These are phyloP conservation scores for Acanthosepion lycidas DNA, from an alignment of 2,888 invertebrate species.

Conservation along the genomic window DNA sequence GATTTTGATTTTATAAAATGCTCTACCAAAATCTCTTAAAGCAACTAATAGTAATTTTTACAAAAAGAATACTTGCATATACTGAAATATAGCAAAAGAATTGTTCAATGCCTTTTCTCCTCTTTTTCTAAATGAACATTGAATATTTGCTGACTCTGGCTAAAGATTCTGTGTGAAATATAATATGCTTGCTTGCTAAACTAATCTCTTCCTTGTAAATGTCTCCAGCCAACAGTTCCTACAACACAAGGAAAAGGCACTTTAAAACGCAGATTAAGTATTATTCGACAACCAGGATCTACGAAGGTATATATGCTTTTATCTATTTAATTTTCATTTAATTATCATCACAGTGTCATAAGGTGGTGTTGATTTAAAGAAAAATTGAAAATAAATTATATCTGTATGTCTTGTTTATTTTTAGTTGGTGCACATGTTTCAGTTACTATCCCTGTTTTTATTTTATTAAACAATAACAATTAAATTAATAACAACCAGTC, in stretches of 20 bases:
- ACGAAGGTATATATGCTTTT: constrained; percentile 39
- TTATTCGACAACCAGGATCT: constrained; percentile 38
- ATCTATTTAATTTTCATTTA: neutral
- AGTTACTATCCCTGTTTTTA: too few relatives aligned
- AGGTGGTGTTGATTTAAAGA: too few relatives aligned
- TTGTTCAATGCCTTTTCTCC: neutral
- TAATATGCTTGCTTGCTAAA: constrained; percentile 14
- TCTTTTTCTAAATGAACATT: neutral
- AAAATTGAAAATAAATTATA: too few relatives aligned
- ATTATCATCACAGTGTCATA: neutral
- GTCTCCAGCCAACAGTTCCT: neutral
- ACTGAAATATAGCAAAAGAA: neutral
- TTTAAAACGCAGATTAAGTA: constrained; percentile 44
- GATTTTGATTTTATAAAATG: too few relatives aligned
- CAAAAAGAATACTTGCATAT: too few relatives aligned
- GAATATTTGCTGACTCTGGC: neutral
- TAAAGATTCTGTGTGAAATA: neutral
- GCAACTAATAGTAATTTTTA: too few relatives aligned
- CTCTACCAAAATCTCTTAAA: too few relatives aligned
- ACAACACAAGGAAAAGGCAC: neutral
- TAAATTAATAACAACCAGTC: too few relatives aligned
- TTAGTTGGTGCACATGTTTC: too few relatives aligned
- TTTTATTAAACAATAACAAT: too few relatives aligned
- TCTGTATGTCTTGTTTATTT: too few relatives aligned
- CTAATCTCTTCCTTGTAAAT: constrained; percentile 40